Percentiles rank a stretch among this genome's conserved stretches.
Evolutionary conservation across 2,113 vertebrate species (phyloP).

Genomic region (Petaurus breviceps): DNA sequence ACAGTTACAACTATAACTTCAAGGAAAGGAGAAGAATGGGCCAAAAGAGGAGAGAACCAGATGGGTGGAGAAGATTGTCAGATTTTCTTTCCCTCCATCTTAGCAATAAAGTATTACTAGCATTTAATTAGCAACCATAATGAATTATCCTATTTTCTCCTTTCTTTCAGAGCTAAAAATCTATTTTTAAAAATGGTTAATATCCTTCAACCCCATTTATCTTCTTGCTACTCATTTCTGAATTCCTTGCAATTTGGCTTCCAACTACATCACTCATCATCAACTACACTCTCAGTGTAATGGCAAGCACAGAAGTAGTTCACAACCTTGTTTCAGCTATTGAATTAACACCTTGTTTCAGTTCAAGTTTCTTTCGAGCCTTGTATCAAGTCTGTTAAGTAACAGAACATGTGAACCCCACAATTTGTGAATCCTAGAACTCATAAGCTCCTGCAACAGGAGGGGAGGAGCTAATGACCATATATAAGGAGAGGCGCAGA

Average conservation of each 20-base stretch:
- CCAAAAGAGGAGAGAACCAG: not conserved
- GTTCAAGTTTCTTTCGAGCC: no score
- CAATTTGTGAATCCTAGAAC: no score
- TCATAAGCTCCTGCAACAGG: no score
- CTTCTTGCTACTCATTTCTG: not conserved
- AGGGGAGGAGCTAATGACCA: no score
- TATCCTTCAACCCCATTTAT: not conserved
- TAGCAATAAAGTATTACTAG: not conserved
- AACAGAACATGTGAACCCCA: no score
- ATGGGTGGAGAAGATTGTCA: not conserved
- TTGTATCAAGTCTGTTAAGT: no score
- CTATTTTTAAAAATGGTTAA: not conserved
- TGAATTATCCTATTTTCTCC: not conserved
- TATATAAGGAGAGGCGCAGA: no score
- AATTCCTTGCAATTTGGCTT: not conserved
- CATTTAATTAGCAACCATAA: not conserved
- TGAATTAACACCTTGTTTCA: no score
- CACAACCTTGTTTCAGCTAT: no score
- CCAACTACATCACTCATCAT: not conserved
- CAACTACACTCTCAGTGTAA: no score
- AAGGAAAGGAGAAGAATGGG: not conserved
- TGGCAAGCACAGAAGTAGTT: no score
- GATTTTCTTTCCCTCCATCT: not conserved
- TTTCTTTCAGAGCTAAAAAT: not conserved
- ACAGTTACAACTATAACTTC: not conserved